These are phyloP conservation scores for Polyommatus icarus DNA, from an alignment of 2,888 invertebrate species.

Conservation along the genomic window DNA sequence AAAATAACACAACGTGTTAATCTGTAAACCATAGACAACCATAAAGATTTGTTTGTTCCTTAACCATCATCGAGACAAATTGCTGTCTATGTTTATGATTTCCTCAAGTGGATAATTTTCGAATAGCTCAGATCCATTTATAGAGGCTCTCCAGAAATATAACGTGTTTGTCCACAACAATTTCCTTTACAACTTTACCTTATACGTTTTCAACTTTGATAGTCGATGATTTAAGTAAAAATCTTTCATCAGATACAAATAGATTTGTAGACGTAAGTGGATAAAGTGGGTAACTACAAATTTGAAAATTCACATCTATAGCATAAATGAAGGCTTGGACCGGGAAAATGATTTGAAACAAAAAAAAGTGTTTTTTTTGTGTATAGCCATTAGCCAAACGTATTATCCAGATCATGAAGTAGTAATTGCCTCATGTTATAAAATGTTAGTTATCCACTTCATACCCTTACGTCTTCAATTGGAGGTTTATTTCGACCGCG, in stretches of 20 bases:
- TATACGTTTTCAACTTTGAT: conserved; percentile 20
- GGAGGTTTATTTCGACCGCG: background rate
- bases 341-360: too few relatives aligned
- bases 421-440: too few relatives aligned
- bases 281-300: background rate
- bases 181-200: conserved; percentile 26
- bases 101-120: conserved; percentile 20
- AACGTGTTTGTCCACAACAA: conserved; percentile 27
- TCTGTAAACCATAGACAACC: background rate
- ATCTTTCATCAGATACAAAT: background rate
- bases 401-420: too few relatives aligned
- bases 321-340: too few relatives aligned
- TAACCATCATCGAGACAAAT: background rate
- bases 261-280: background rate
- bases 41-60: background rate
- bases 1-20: background rate
- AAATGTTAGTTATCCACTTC: too few relatives aligned
- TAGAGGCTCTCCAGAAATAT: conserved; percentile 25
- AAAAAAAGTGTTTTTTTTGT: too few relatives aligned
- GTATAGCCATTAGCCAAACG: too few relatives aligned
- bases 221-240: conserved; percentile 10
- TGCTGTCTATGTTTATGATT: background rate
- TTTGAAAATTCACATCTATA: too few relatives aligned
- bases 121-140: conserved; percentile 16
- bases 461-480: too few relatives aligned